Evolutionary conservation across 2,797 vertebrate species (phyloP).

Genomic region (Saxicola maurus): DNA sequence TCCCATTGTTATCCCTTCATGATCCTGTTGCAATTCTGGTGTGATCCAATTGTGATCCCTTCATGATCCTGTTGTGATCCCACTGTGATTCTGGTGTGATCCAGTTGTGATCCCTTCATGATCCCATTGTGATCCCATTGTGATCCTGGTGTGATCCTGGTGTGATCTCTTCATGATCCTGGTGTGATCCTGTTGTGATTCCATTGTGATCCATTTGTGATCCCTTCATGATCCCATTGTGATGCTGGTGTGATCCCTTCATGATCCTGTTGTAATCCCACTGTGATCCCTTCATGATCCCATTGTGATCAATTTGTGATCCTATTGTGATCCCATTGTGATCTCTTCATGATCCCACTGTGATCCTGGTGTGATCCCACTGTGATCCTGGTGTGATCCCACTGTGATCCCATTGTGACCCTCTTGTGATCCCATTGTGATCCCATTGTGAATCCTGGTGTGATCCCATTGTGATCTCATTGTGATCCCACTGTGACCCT

Average conservation of each 20-base stretch:
- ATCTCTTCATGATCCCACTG: neutral
- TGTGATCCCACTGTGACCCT: fast-evolving
- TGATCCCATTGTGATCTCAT: neutral
- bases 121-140: fast-evolving
- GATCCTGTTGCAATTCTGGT: neutral
- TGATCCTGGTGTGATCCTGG: fast-evolving
- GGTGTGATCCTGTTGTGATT: neutral
- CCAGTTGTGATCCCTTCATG: neutral
- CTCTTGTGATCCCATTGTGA: neutral
- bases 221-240: fast-evolving
- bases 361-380: neutral
- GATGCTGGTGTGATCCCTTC: neutral
- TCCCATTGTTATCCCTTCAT: neutral
- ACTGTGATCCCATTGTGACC: neutral
- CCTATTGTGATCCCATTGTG: neutral
- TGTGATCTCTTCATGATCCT: fast-evolving
- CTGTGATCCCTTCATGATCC: neutral
- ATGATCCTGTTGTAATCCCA: neutral
- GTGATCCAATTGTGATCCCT: neutral
- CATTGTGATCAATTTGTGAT: neutral
- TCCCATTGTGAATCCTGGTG: neutral
- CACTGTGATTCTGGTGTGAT: neutral
- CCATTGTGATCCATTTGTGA: neutral
- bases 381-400: neutral
- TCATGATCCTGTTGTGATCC: too few species aligned